Evolutionary conservation across 2,113 vertebrate genomes (phyloP), one percentile per base, ranked within the genome.

Genomic region (Chaenogobius annularis): DNA sequence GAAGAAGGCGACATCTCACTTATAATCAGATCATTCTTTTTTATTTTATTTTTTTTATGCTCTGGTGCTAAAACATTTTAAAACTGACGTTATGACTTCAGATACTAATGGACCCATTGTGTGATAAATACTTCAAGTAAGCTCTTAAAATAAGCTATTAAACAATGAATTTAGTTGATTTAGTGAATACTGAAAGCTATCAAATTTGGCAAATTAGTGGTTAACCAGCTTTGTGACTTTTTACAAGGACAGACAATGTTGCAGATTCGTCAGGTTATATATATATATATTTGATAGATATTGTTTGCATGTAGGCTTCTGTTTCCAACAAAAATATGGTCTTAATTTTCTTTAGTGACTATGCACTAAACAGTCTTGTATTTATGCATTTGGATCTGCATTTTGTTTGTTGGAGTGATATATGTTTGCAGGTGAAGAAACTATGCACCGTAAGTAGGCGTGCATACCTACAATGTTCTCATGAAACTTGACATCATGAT

Each of bases 381-480:
- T 90, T 89, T 90, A 91, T 90, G 91, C 91, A 92, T 90, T 84
- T 81, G 79, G 79, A 85, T 84, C 78, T 85, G 63, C 74, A 81
- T 76, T 77, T 43, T 68, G 68, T 71, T 75, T 77, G 64, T 85
- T 58, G 70, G 69, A 61, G 69, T 81, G 72, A 54, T 70, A 54
- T 70, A 55, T 69, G 72, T 70, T 50, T 43, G 73, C 17, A 83
- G 81, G 81, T 77, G 78, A 85, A 82, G 75, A 81, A 79, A 83
- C 87, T 88, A 87, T 88, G 87, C 90, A 87, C 85, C 82, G 62
- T 78, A 52, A 55, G 56, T 69, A 73, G 80, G 82, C 84, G 84
- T 84, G 59, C 31, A 22, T 80, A 62, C 75, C 81, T 82, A 77
- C 83, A 77, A 69, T 77, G 56, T 77, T 63, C 56, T 65, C 80